These are phyloP conservation scores for Andrena marginata DNA, from an alignment of 2,888 invertebrate genomes.

Conservation along the genomic window DNA sequence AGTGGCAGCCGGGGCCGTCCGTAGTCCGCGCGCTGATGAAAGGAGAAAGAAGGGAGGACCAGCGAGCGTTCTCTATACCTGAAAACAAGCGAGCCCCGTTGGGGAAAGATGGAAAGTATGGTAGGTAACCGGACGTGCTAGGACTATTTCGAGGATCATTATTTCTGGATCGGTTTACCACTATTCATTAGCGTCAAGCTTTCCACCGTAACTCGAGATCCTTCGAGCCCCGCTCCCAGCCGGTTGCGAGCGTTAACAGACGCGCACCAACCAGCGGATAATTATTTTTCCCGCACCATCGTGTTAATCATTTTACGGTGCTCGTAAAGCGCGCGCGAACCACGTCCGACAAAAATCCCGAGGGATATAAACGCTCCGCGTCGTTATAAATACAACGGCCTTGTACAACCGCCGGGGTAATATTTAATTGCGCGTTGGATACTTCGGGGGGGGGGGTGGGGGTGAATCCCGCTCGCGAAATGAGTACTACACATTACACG, in stretches of 20 bases:
- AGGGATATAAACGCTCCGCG: background rate
- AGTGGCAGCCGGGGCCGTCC: conserved; percentile 5
- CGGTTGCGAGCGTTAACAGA: conserved; percentile 66
- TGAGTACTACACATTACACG: too few relatives aligned
- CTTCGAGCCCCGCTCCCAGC: conserved; percentile 50
- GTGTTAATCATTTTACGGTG: conserved; percentile 67
- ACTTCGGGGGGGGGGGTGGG: background rate
- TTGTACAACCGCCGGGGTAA: background rate
- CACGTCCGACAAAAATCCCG: conserved; percentile 22
- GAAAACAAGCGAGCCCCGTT: conserved; percentile 61
- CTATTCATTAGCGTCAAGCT: conserved; percentile 74
- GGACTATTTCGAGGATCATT: conserved; percentile 73
- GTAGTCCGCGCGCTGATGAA: background rate
- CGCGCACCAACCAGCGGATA: conserved; percentile 59
- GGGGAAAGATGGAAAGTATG: conserved; percentile 58
- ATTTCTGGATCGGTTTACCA: conserved; percentile 74
- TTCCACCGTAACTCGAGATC: conserved; percentile 71
- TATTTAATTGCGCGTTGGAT: conserved; percentile 17
- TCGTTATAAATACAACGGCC: conserved; percentile 12
- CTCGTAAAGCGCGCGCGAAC: conserved; percentile 47
- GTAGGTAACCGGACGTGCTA: conserved; percentile 48
- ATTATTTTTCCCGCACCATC: conserved; percentile 70
- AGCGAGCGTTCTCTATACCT: conserved; percentile 26
- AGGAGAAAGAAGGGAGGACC: conserved; percentile 4
- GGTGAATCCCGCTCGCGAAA: background rate